Evolutionary conservation across 2,888 invertebrate genomes (phyloP).

Genomic region (Mimas tiliae): DNA sequence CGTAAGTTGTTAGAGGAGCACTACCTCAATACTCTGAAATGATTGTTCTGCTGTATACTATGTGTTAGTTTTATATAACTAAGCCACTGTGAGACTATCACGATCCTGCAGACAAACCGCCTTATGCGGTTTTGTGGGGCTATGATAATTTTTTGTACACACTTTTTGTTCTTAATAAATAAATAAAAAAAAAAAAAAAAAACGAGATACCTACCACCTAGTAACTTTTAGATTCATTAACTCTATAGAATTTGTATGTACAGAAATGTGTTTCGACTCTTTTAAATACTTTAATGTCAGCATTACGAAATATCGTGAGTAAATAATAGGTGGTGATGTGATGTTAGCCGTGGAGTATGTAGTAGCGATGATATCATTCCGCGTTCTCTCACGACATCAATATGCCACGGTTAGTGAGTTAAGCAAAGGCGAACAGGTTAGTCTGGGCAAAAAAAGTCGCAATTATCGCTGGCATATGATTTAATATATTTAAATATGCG

Average conservation of each 20-base stretch:
- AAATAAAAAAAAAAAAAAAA: no score
- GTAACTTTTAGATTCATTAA: not conserved
- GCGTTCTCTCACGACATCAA: conserved; percentile 48
- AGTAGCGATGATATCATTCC: conserved; percentile 61
- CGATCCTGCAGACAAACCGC: no score
- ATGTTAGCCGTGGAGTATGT: conserved; percentile 43
- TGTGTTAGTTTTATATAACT: no score
- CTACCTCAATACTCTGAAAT: no score
- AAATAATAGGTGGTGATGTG: conserved; percentile 52
- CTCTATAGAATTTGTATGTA: not conserved
- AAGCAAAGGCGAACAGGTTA: conserved; percentile 56
- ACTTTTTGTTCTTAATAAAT: no score
- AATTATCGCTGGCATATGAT: conserved; percentile 11
- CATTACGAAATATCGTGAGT: conserved; percentile 34
- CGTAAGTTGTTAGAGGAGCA: no score
- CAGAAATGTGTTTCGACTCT: not conserved
- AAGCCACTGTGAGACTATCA: no score
- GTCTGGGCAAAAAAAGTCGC: conserved; percentile 21
- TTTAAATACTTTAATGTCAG: conserved; percentile 32
- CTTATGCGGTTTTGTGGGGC: no score
- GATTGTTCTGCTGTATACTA: no score
- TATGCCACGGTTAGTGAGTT: conserved; percentile 51
- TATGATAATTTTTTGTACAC: no score
- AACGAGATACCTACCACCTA: no score
- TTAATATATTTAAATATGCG: conserved; percentile 12